Conservation (phyloP, 53 echinoderm and acorn worm species). For the Antedon mediterranea region DNA sequence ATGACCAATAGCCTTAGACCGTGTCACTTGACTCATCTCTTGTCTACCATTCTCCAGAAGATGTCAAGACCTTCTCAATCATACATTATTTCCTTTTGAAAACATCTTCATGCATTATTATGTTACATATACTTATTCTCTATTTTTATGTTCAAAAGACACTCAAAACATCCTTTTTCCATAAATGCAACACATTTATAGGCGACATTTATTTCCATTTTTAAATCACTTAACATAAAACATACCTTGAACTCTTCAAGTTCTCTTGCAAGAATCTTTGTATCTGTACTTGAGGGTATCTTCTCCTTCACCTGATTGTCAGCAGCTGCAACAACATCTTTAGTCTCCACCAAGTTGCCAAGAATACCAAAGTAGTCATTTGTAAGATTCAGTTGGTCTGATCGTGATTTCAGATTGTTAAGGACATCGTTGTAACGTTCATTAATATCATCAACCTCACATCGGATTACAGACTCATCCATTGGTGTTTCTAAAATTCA, state of each 20-base stretch:
- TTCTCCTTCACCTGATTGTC: conserved; percentile 55
- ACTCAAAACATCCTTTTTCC: too few species aligned
- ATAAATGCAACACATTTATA: too few species aligned
- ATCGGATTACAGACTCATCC: conserved; percentile 46
- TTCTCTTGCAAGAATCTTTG: conserved; percentile 47
- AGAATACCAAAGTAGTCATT: conserved; percentile 64
- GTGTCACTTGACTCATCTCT: too few species aligned
- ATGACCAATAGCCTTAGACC: too few species aligned
- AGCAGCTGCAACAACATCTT: conserved; percentile 56
- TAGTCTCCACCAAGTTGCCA: conserved; percentile 49
- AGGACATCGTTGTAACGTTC: conserved; percentile 68
- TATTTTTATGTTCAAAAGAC: too few species aligned
- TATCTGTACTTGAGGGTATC: conserved; percentile 33
- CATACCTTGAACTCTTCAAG: conserved; percentile 80
- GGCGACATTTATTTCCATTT: too few species aligned
- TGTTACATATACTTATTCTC: too few species aligned
- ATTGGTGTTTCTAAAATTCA: not conserved
- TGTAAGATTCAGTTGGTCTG: conserved; percentile 63
- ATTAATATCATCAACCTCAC: conserved; percentile 44
- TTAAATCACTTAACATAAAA: too few species aligned
- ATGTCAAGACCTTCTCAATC: too few species aligned
- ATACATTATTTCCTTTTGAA: too few species aligned
- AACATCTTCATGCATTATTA: too few species aligned
- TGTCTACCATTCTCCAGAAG: too few species aligned
- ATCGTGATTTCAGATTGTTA: conserved; percentile 34